These are phyloP conservation scores for Diuraphis noxia DNA, from an alignment of 1,140 invertebrate genomes.

Conservation along the genomic window DNA sequence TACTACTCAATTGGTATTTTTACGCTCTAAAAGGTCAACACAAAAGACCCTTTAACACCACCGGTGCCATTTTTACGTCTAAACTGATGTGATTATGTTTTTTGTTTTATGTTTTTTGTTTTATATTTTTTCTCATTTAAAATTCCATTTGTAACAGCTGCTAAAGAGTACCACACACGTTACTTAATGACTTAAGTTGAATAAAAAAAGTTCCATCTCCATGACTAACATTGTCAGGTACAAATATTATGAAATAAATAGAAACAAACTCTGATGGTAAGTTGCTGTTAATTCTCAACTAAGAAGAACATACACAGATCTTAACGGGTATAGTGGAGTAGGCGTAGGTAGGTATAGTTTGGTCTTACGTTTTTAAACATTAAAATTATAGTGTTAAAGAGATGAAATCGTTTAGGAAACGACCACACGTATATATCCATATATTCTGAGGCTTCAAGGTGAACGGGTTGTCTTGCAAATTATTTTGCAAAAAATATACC, in stretches of 20 bases:
- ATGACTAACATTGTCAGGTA: not conserved
- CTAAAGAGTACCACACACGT: constrained; percentile 39
- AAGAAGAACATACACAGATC: not conserved
- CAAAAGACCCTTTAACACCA: constrained; percentile 42
- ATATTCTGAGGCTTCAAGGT: not conserved
- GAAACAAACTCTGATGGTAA: not conserved
- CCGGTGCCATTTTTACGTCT: constrained; percentile 19
- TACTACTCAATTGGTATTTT: constrained; percentile 32
- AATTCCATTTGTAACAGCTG: constrained; percentile 52
- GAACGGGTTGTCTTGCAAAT: not conserved
- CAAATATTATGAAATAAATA: constrained; percentile 5
- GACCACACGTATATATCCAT: not conserved
- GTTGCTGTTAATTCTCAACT: not conserved
- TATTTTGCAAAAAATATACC: not conserved
- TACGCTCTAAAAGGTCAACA: constrained; percentile 46
- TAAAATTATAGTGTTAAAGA: not conserved
- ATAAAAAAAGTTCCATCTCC: constrained; percentile 31
- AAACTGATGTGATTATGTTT: constrained; percentile 28
- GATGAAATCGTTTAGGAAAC: not conserved
- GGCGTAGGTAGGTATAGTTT: not conserved
- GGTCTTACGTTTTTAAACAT: not conserved
- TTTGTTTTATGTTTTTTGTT: constrained; percentile 27
- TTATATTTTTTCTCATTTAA: constrained; percentile 40
- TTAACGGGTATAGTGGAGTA: not conserved
- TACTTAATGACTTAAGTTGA: constrained; percentile 36